Evolutionary conservation across 2,888 invertebrate genomes (phyloP).

Genomic region (Erebia ligea): DNA sequence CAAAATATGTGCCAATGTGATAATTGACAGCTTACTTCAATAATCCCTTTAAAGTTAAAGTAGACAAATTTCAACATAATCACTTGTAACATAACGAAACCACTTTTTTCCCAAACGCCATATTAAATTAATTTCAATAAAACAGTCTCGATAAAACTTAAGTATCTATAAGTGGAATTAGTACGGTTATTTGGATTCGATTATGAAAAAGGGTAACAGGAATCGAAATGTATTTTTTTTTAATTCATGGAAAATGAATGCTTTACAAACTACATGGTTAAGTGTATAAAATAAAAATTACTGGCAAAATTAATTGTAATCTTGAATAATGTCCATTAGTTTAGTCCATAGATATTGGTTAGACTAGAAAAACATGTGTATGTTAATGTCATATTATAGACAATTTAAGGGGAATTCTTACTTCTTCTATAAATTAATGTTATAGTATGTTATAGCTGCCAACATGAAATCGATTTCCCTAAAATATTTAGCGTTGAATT

Average conservation of each 20-base stretch:
- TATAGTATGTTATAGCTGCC: no score
- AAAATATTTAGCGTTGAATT: no score
- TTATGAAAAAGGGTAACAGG: neutral
- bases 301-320: neutral
- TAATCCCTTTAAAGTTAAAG: no score
- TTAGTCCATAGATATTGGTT: neutral
- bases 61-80: no score
- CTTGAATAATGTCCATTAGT: constrained; percentile 9
- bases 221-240: neutral
- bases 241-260: neutral
- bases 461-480: no score
- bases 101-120: no score
- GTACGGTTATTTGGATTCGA: neutral
- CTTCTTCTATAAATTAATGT: neutral
- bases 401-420: neutral
- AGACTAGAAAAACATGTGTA: neutral
- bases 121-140: neutral
- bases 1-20: no score
- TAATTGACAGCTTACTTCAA: no score
- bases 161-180: neutral
- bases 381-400: neutral
- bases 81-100: no score
- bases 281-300: neutral
- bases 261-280: neutral
- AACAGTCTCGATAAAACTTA: neutral